These are phyloP conservation scores for Listronotus oregonensis DNA, from an alignment of 1,140 invertebrate species.

Conservation along the genomic window DNA sequence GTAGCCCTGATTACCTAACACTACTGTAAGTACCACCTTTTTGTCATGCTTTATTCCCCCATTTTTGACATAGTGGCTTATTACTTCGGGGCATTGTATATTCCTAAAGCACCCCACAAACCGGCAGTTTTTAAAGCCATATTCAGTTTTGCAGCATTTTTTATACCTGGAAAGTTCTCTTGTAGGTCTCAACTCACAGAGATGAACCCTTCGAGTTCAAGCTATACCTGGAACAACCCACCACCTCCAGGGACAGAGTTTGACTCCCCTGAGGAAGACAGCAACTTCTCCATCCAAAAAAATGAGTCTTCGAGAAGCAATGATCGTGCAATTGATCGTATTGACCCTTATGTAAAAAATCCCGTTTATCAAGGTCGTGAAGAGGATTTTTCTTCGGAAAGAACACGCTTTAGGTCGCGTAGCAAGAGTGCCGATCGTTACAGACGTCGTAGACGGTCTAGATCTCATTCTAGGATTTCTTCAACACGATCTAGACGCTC, in stretches of 20 bases:
- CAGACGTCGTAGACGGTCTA: conserved; percentile 38
- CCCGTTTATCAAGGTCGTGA: conserved; percentile 46
- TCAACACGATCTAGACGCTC: conserved; percentile 32
- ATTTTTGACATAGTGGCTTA: conserved; percentile 15
- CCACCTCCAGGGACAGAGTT: conserved; percentile 53
- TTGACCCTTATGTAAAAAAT: conserved; percentile 49
- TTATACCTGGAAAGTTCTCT: conserved; percentile 57
- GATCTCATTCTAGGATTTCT: conserved; percentile 34
- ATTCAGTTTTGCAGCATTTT: conserved; percentile 45
- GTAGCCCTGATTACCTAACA: conserved; percentile 42
- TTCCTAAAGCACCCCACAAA: conserved; percentile 4
- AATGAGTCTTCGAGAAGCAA: conserved; percentile 15
- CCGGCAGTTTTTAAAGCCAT: conserved; percentile 38
- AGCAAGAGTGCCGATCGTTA: conserved; percentile 48
- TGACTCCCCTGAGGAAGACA: conserved; percentile 29
- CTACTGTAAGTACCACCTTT: conserved; percentile 26
- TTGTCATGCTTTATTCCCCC: neutral
- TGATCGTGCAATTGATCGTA: conserved; percentile 38
- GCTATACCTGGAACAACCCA: conserved; percentile 48
- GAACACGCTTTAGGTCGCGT: conserved; percentile 17
- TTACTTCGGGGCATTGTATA: neutral
- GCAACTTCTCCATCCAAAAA: conserved; percentile 26
- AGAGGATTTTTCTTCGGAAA: conserved; percentile 44
- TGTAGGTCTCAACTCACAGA: conserved; percentile 49
- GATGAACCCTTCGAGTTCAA: conserved; percentile 49